Base-by-base conservation (phyloP, 2,888 invertebrate genomes). In the Patella depressa region DNA sequence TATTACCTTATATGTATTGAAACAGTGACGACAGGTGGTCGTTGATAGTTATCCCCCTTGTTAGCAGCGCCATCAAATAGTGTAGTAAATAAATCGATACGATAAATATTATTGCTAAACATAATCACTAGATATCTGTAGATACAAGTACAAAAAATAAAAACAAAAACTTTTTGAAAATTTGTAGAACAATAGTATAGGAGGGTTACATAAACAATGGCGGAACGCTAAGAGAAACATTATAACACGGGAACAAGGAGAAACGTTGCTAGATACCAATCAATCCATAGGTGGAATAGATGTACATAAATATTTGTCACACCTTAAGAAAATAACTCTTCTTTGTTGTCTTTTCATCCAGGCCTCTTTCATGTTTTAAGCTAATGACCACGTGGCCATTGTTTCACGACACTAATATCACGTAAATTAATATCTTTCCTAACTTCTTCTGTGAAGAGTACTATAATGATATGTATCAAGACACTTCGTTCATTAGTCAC, bases 101-200 rank as follows among this genome's bases (percentile, higher is more conserved):
- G 19, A 19, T 24, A 9, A 65, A 65, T 65, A 65, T 65, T 65
- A 24, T 65, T 65, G 24, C 65, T 24, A 65, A 65, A 65, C 65
- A 65, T 24, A 65, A 65, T 65, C 65, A 65, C 65, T 24, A 65
- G 65, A 65, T 65, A 65, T 19, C 12, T 65, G 65, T 65, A 65
- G 19, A 65, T 65, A 65, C 65, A 24, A 65, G 14, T 24, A 65
- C 65, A 19, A 19, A 65, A 65, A 65, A 65, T 65, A 65, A 65
- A 24, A 65, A 65, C 65, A 65, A 65, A 65, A 65, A 65, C 65
- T 24, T 65, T 65, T 65, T 65, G 65, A 65, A 65, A 65, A 65
- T 65, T 65, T 65, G 65, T 65, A 19, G 65, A 65, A 65, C 65
- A 65, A 65, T 24, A 65, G 65, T 65, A 65, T 24, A 65, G 65